A percentile compares a stretch with the other conserved stretches of the same genome.
Conservation (phyloP, 1,140 invertebrate genomes). For the Meteorus sp. region DNA sequence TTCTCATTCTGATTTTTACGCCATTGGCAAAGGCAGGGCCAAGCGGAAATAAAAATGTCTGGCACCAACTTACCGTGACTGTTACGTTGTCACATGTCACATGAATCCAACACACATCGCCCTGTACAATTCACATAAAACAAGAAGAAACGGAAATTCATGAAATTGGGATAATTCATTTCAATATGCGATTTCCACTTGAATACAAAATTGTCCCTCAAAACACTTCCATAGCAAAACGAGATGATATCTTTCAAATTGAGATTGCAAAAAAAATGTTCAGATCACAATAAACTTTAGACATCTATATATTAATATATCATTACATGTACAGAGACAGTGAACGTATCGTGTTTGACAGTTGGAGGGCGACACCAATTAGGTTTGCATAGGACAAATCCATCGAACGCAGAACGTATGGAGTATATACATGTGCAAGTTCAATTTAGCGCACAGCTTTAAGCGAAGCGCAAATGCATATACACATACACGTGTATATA, state of each 20-base stretch:
- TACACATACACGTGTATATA: constrained; percentile 2
- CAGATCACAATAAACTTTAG: no score
- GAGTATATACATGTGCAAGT: constrained; percentile 1
- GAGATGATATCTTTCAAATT: no score
- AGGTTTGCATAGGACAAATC: constrained; percentile 46
- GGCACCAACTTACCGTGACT: background rate
- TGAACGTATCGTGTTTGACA: background rate
- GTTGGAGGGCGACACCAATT: constrained; percentile 34
- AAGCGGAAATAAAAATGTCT: constrained; percentile 1
- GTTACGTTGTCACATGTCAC: background rate
- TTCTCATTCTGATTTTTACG: background rate
- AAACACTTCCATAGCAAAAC: no score
- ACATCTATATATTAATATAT: background rate
- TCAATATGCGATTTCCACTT: no score
- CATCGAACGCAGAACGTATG: constrained; percentile 38
- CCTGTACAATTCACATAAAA: no score
- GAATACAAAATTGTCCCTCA: no score
- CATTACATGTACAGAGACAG: background rate
- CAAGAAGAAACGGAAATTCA: constrained; percentile 5
- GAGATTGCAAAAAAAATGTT: no score
- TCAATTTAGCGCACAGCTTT: constrained; percentile 22
- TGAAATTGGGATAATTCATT: background rate
- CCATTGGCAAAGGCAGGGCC: background rate
- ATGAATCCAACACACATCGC: no score
- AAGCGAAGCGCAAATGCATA: background rate